Conservation (phyloP, 2,888 invertebrate genomes). For the Sesia bembeciformis region DNA sequence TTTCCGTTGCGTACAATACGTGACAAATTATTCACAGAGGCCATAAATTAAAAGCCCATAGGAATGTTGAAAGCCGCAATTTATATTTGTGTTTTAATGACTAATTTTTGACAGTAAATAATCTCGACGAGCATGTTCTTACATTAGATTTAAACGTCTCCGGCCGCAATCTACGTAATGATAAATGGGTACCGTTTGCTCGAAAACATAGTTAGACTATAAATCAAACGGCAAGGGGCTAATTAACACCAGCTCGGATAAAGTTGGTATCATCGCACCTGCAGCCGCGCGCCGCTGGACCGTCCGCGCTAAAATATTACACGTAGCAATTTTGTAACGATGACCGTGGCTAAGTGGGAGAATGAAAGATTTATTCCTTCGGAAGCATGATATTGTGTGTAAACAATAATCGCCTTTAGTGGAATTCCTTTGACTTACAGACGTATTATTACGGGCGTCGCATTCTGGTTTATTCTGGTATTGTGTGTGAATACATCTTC, state of each 20-base stretch:
- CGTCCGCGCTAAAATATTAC: background rate
- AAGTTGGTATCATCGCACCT: slow-evolving; percentile 45
- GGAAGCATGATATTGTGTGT: too few relatives aligned
- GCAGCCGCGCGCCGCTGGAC: slow-evolving; percentile 7
- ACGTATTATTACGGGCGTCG: too few relatives aligned
- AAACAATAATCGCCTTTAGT: too few relatives aligned
- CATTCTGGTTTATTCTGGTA: too few relatives aligned
- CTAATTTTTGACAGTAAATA: too few relatives aligned
- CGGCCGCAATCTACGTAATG: slow-evolving; percentile 20
- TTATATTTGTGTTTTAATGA: background rate
- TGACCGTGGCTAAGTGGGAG: too few relatives aligned
- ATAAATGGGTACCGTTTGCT: slow-evolving; percentile 36
- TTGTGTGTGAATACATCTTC: too few relatives aligned
- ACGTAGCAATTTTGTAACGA: too few relatives aligned
- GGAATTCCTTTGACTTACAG: too few relatives aligned
- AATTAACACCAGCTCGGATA: slow-evolving; percentile 44
- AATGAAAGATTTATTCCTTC: too few relatives aligned
- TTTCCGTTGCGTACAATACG: slow-evolving; percentile 14
- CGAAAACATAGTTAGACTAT: slow-evolving; percentile 36
- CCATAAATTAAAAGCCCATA: too few relatives aligned
- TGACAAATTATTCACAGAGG: too few relatives aligned
- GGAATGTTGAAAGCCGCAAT: slow-evolving; percentile 3
- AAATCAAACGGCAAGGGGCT: slow-evolving; percentile 50
- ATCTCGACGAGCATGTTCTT: background rate
- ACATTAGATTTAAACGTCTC: slow-evolving; percentile 15